Base-by-base conservation (phyloP, 2,888 invertebrate genomes). In the Cheiracanthium punctorium region DNA sequence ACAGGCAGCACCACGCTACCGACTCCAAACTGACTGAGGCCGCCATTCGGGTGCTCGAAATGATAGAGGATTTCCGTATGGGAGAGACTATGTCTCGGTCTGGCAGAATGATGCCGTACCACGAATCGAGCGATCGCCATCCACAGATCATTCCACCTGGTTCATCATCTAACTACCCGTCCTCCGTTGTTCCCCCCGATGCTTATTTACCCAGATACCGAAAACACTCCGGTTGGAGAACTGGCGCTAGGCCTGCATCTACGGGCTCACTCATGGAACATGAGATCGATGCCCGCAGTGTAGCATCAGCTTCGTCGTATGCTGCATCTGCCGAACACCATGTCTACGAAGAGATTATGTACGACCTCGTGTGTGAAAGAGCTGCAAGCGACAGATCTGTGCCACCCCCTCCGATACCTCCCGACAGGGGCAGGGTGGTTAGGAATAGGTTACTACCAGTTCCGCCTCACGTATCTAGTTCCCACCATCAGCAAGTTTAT, bases 331-430 rank as follows among this genome's bases (percentile, higher is more conserved):
- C 89, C 14, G 91, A 91, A 48, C 90, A 91, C 82, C 91, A 91
- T 82, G 90, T 91, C 17, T 91, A 91, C 81, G 91, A 91, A 82
- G 91, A 91, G 88, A 91, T 91, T 43, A 88, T 90, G 86, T 91
- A 91, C 85, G 91, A 91, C 32, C 64, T 82, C 14, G 84, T 88
- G 8, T 81, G 73, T 20, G 79, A 72, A 33, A 48, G 82, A 17
- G 64, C 80, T 14, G 41, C 76, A 17, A 5, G 24, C 7, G 80
- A 77, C 48, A 80, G 88, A 10, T 70, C 82, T 0, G 69, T 76
- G 65, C 90, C 90, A 4, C 90, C 90, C 4, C 87, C 89, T 32
- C 90, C 90, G 1, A 89, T 89, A 7, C 72, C 90, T 7, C 90
- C 90, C 2, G 76, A 86, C 37, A 74, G 80, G n/a, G 72, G 29